Evolutionary conservation across 2,888 invertebrate genomes (phyloP).

Genomic region (Drosophila borborema): DNA sequence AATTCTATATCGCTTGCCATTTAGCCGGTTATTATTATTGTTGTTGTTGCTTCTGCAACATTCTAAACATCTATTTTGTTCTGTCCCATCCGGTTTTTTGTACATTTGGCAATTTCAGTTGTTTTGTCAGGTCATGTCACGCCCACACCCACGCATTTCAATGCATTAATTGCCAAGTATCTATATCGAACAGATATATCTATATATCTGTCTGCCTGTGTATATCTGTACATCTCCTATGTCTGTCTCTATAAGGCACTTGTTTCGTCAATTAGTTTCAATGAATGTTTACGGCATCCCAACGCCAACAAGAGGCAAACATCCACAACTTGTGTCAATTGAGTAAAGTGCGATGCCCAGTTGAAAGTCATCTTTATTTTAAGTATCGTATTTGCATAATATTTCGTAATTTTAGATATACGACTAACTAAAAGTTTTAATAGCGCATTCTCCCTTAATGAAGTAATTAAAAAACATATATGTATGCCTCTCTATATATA

Average conservation of each 20-base stretch:
- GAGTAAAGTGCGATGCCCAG: constrained; percentile 28
- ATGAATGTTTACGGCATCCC: constrained; percentile 60
- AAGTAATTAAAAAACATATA: constrained; percentile 7
- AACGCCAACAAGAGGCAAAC: constrained; percentile 15
- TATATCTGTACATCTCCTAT: neutral
- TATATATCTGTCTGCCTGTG: constrained; percentile 14
- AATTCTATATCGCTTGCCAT: constrained; percentile 60
- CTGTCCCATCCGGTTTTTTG: constrained; percentile 54
- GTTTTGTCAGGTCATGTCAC: constrained; percentile 30
- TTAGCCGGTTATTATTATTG: constrained; percentile 65
- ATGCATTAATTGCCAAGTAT: constrained; percentile 28
- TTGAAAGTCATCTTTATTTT: constrained; percentile 23
- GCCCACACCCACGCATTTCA: constrained; percentile 27
- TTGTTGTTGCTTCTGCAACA: constrained; percentile 23
- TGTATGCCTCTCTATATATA: neutral
- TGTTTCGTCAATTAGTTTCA: constrained; percentile 68
- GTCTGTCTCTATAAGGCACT: constrained; percentile 30
- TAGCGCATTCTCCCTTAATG: neutral
- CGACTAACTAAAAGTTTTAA: constrained; percentile 4
- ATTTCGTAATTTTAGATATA: constrained; percentile 10
- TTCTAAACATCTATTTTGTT: constrained; percentile 39
- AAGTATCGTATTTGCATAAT: constrained; percentile 34
- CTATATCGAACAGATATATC: neutral
- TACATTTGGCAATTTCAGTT: constrained; percentile 19
- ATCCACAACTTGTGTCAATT: constrained; percentile 35